Evolutionary conservation across 2,888 invertebrate genomes (phyloP), one percentile per base, ranked within the genome.

Genomic region (Acanthosepion pharaonis): DNA sequence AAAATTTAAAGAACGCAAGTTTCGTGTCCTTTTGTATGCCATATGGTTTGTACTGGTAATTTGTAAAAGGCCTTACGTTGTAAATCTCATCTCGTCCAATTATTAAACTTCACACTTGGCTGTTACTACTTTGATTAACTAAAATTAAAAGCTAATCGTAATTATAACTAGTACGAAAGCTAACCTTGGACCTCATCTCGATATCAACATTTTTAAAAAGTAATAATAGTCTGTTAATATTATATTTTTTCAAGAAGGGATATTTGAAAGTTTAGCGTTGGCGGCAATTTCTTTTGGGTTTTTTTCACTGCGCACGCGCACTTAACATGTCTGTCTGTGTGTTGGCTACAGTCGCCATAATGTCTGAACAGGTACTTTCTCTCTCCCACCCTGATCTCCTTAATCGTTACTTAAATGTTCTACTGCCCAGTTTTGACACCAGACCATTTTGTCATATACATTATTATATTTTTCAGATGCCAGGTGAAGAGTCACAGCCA

Each of bases 311-410:
- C 91, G 94, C 51, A 91, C 49, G 95, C 96, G 96, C 96, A 96
- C 95, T 96, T 96, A 95, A 95, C 95, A 91, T 95, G 95, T 95
- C 95, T 59, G 59, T 94, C 96, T 96, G 96, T 96, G 96, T 96
- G 96, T 96, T 96, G 95, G 96, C 95, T 96, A 95, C 95, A 95
- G 96, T 96, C 96, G 96, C 96, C 96, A 96, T 96, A 95, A 96
- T 96, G 96, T 95, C 96, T 96, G 95, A 96, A 95, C 96, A 96
- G 96, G 96, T 96, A 96, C 95, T 78, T 93, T 33, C 64, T 91
- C 55, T 91, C 33, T 48, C 64, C 92, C 49, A 92, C 59, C 20
- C n/a, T 49, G 5, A 49, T 91, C 33, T 59, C 59, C 28, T 51
- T 94, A 53, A 78, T 94, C 92, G 49, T 59, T 91, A 55, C 48